Conservation (phyloP, 2,888 invertebrate species). For the Hemaris fuciformis region DNA sequence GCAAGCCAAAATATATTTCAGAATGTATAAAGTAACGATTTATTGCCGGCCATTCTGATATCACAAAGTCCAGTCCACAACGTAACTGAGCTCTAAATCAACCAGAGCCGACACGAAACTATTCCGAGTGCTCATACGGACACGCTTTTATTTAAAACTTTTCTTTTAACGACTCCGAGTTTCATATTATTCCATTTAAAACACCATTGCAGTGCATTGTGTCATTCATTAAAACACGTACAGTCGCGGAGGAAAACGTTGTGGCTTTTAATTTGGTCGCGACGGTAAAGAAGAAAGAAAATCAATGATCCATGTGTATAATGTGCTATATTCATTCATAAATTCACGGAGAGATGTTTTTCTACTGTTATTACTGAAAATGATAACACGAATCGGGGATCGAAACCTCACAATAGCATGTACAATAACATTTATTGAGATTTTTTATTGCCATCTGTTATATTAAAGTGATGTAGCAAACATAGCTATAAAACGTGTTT, state of each 20-base stretch:
- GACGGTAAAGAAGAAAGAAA: no score
- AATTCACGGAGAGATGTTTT: no score
- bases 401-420: no score
- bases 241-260: background rate
- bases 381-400: no score
- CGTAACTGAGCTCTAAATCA: conserved; percentile 1
- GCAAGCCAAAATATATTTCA: background rate
- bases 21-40: background rate
- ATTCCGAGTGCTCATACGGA: conserved; percentile 4
- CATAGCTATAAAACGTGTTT: no score
- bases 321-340: no score
- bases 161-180: background rate
- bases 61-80: background rate
- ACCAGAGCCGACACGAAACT: background rate
- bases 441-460: no score
- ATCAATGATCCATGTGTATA: no score
- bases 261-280: background rate
- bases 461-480: no score
- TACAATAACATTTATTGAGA: no score
- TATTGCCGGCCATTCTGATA: background rate
- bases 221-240: conserved; percentile 2
- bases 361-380: no score
- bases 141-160: conserved; percentile 1
- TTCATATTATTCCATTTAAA: conserved; percentile 6
- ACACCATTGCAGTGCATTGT: background rate